Conservation (phyloP, 1,140 invertebrate species). For the Chrysopa pallens region DNA sequence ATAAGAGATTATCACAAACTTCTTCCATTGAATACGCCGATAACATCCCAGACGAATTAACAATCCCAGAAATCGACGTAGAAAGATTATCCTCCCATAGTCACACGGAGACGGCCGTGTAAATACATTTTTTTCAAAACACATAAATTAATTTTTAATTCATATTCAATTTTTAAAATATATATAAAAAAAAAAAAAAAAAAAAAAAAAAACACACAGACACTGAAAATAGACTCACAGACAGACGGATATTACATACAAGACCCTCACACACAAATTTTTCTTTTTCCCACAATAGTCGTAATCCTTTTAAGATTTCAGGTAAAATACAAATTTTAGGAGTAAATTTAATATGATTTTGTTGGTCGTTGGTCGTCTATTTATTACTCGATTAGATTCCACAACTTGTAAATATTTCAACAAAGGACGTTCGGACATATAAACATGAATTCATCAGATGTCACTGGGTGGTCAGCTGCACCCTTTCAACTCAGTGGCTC, state of each 20-base stretch:
- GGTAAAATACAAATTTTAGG: too few species aligned
- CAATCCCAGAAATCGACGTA: constrained; percentile 76
- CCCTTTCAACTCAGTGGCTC: too few species aligned
- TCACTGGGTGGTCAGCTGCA: too few species aligned
- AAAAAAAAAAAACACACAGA: constrained; percentile 17
- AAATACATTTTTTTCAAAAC: constrained; percentile 23
- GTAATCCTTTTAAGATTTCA: too few species aligned
- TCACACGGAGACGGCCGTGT: constrained; percentile 84
- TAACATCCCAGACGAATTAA: constrained; percentile 69
- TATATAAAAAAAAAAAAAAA: too few species aligned
- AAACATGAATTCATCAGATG: too few species aligned
- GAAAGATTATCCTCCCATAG: constrained; percentile 78
- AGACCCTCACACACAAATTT: background rate
- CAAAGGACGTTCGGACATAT: too few species aligned
- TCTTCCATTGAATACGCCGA: constrained; percentile 84
- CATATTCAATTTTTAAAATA: constrained; percentile 15
- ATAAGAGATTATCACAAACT: constrained; percentile 74
- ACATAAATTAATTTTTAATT: constrained; percentile 16
- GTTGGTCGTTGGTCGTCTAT: too few species aligned
- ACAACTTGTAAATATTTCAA: too few species aligned
- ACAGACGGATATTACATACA: constrained; percentile 15
- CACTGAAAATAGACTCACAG: constrained; percentile 20
- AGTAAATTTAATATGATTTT: too few species aligned
- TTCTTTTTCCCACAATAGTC: background rate
- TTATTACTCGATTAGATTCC: too few species aligned